phyloP scores from a whole-genome alignment of 2,113 vertebrate genomes.

The Lophotis ruficrista region DNA sequence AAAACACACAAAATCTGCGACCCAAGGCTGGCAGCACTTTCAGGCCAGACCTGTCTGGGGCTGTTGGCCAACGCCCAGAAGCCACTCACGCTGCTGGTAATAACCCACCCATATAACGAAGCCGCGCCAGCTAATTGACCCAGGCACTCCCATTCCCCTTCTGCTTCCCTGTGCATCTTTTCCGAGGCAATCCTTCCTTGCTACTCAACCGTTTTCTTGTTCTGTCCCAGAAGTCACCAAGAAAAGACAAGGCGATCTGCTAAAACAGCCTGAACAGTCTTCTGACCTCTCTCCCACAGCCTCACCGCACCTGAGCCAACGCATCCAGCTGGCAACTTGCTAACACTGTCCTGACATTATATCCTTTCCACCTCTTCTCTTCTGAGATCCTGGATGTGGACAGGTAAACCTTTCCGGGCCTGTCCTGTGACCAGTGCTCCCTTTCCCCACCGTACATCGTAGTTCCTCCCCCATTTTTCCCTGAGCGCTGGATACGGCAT shows the following conservation, averaged over 20 bases:
- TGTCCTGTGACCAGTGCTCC: background rate
- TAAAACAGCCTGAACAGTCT: background rate
- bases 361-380: background rate
- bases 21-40: background rate
- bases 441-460: fast-evolving
- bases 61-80: background rate
- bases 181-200: background rate
- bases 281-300: background rate
- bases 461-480: background rate
- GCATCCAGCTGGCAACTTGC: background rate
- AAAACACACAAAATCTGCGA: background rate
- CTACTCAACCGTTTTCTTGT: background rate
- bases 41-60: background rate
- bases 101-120: background rate
- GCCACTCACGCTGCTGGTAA: background rate
- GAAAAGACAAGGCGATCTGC: background rate
- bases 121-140: background rate
- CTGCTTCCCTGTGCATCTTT: background rate
- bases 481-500: background rate
- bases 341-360: background rate
- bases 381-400: background rate
- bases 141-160: background rate
- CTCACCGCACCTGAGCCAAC: background rate
- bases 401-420: background rate
- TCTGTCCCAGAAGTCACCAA: background rate